Base-by-base conservation (phyloP, 2,113 vertebrate species). In the Lichenostomus cassidix region DNA sequence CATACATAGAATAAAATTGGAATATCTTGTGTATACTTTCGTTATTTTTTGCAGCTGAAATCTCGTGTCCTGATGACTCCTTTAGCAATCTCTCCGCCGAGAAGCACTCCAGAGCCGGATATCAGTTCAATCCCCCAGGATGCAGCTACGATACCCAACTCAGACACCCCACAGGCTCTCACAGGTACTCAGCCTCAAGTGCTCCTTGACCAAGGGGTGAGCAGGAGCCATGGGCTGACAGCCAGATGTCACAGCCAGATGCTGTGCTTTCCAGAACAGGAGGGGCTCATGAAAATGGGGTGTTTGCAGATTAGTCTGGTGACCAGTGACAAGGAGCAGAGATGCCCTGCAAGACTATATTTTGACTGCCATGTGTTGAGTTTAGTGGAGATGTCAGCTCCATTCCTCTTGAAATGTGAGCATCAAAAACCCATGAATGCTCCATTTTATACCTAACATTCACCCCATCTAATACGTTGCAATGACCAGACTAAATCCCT, bases 121-220 rank as follows among this genome's bases (percentile, higher is more conserved):
- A 98, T 99, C 97, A 99, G 99, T 81, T 99, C 99, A 44, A 98
- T 99, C 74, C 99, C 99, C 21, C 99, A 99, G 97, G 99, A 99
- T 9, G 98, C 99, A 82, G 99, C 99, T 77, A 99, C 98, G 0
- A 93, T 99, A 25, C 99, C 99, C 67, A 98, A 98, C 94, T 98
- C 99, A 0, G 98, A 97, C 67, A 97, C 98, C 17, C 98, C 99
- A 17, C 98, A 99, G 96, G 97, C 98, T 95, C 98, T 99, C 79
- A 99, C 98, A 99, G 99, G 99, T 99, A 98, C 22, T 83, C 91
- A 14, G 27, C 60, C 46, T 56, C 74, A 58, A 24, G 23, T 59
- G 31, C 47, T 81, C 27, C 17, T n/a, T 55, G 69, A 79, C 46
- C 42, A 50, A 47, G 29, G 49, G 35, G 31, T 62, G 17, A 78